Evolutionary conservation across 2,797 vertebrate species (phyloP), one percentile per base, ranked within the genome.

Genomic region (Philypnodon macrostomus): DNA sequence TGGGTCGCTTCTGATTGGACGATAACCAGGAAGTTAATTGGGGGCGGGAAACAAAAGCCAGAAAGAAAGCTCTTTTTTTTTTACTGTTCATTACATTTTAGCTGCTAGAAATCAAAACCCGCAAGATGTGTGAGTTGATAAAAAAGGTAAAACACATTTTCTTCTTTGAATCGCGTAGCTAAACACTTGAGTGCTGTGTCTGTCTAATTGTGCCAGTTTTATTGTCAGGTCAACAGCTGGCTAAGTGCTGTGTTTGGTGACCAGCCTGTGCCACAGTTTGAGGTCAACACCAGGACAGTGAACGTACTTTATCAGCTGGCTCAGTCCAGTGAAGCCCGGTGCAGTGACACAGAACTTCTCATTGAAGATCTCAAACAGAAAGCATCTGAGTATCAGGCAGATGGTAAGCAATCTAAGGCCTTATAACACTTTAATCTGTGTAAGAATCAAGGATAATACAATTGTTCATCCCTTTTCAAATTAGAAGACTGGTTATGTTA

Each of bases 211-310:
- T 15, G 5, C 4, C 1, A 0, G 19, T 33, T 52, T 1, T 2
- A 9, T 50, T 35, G 46, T 19, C 59, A 98, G 95, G 85, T 95
- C 46, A 78, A 78, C 53, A 62, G 24, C 29, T 98, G 94, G 95
- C 80, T 98, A 44, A 76, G 79, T 55, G 32, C 81, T 0, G 61
- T 90, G 36, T 91, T 85, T 53, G 88, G 74, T 0, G 41, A 88
- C 44, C 40, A 60, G 34, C 55, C 74, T 6, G 13, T 94, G 40
- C 92, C 92, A 0, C 17, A 47, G 0, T 94, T 90, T 8, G 87
- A 94, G 56, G 85, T 91, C 23, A 94, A 89, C 73, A 59, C 73
- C 0, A 53, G 79, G 54, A 93, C 91, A 0, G 70, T 92, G 35
- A 87, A 93, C 32, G 29, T 91, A 17, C 79, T 98, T 47, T 66